Base-by-base conservation (phyloP, 92 coral and sea anemone genomes). In the Phenganax stokvisi region DNA sequence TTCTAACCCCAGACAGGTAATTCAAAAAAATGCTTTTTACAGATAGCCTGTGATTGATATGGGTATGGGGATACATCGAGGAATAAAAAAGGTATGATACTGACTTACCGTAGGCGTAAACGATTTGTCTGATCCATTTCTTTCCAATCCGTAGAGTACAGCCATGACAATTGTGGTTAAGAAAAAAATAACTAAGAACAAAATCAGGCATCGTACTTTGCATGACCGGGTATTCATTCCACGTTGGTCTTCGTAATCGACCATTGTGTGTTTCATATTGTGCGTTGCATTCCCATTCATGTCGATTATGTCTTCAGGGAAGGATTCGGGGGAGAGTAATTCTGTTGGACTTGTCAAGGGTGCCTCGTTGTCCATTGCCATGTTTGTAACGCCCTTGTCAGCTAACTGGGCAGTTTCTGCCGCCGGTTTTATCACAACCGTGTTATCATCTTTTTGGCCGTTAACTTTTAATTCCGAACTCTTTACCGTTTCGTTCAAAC, bases 101-200 rank as follows among this genome's bases (percentile, higher is more conserved):
- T 51, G 1, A 12, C 77, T 51, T 20, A 73, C 77, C 77, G 31
- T 73, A 11, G 7, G 15, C 3, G 77, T 51, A 8, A 16, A 13
- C 54, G 58, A 20, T 52, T 51, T 25, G 15, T 11, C n/a, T 20
- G 54, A 73, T 6, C 57, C 13, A 20, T 84, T 83, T 72, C 85
- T 77, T 20, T 97, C 86, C 98, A 97, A 94, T 0, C 88, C 87
- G 79, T 90, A 92, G 59, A 94, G 74, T 12, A 89, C 94, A 8
- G 98, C 84, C 98, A 94, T 90, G 12, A 92, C 92, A 57, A 92
- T 47, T 30, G 93, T 88, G 37, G 89, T 81, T 0, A 85, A 55
- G 55, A 94, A 85, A 57, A 94, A 94, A 12, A 92, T 73, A 56
- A 79, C 89, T 79, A 94, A 79, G 25, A 59, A 20, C 51, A 73